These are phyloP conservation scores for Thaumatotibia leucotreta DNA, from an alignment of 1,140 invertebrate species.

Conservation along the genomic window DNA sequence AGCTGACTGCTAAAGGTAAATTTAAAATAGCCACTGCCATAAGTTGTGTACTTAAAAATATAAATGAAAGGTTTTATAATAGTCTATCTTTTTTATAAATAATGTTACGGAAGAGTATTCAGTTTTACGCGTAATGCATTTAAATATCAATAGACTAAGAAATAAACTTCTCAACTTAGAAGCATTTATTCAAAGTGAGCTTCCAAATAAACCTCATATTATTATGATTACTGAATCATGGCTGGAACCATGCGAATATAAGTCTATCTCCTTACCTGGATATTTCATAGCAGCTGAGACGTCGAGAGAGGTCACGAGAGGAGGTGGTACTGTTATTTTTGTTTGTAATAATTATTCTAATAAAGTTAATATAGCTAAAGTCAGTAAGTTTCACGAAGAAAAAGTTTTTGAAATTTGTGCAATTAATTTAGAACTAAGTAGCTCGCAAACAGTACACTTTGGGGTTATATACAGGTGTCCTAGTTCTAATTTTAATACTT, in stretches of 20 bases:
- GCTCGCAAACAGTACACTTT: not conserved
- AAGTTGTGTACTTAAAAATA: not conserved
- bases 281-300: not conserved
- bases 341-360: not conserved
- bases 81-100: not conserved
- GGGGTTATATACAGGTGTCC: not conserved
- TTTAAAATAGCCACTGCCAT: not conserved
- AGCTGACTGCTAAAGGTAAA: not conserved
- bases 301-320: not conserved
- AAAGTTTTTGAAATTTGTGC: not conserved
- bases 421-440: not conserved
- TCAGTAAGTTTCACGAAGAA: not conserved
- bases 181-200: not conserved
- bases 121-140: not conserved
- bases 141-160: not conserved
- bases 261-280: not conserved
- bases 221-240: not conserved
- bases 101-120: not conserved
- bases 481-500: not conserved
- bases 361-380: not conserved
- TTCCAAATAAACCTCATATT: not conserved
- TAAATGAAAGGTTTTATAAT: not conserved
- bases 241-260: not conserved
- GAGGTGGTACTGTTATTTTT: not conserved
- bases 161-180: too few relatives aligned